These are phyloP conservation scores for Nanger granti DNA, from an alignment of 2,113 vertebrate genomes.

Conservation along the genomic window DNA sequence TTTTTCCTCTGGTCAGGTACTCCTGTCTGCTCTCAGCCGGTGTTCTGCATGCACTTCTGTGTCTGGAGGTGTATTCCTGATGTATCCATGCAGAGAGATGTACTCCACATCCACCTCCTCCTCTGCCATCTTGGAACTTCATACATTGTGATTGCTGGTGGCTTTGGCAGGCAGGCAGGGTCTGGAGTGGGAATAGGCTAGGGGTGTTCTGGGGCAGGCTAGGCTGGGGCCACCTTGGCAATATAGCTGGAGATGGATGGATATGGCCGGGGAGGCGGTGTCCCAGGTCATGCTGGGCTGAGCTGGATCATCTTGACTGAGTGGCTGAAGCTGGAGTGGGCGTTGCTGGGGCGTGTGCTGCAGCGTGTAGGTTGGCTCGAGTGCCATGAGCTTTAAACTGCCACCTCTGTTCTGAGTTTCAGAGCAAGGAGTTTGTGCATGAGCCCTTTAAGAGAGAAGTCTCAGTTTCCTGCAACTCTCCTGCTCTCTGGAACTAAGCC, in stretches of 20 bases:
- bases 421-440: background rate
- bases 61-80: background rate
- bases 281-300: background rate
- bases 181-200: background rate
- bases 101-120: background rate
- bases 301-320: background rate
- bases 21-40: background rate
- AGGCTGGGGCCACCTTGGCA: background rate
- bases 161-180: background rate
- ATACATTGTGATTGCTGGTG: background rate
- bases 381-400: background rate
- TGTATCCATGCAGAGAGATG: background rate
- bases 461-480: background rate
- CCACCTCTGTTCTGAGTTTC: background rate
- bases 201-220: background rate
- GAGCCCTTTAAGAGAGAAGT: background rate
- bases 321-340: background rate
- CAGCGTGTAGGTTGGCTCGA: background rate
- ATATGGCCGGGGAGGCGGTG: background rate
- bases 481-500: background rate
- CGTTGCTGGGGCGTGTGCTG: accelerated
- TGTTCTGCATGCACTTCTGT: background rate
- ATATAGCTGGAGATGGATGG: background rate
- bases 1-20: background rate
- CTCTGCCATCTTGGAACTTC: background rate